Conservation (phyloP, 1,140 invertebrate genomes). For the Megalonaias nervosa region DNA sequence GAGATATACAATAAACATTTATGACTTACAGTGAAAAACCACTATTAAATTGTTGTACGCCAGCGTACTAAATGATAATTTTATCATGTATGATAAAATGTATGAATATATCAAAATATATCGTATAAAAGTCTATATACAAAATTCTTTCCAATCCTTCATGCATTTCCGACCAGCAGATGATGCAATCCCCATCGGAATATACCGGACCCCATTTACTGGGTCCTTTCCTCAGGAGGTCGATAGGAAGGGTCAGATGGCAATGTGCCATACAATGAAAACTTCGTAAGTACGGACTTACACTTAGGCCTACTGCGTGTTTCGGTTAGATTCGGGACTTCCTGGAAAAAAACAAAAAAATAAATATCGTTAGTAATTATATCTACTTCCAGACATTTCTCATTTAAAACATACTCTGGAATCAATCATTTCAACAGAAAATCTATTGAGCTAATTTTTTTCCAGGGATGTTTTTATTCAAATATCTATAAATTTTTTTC, state of each 20-base stretch:
- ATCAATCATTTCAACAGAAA: not conserved
- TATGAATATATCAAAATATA: too few species aligned
- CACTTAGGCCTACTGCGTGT: constrained; percentile 62
- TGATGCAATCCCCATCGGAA: too few species aligned
- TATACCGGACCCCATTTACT: too few species aligned
- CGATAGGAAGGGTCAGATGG: constrained; percentile 45
- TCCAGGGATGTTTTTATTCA: not conserved
- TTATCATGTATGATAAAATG: too few species aligned
- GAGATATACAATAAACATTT: too few species aligned
- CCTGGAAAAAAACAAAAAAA: constrained; percentile 41
- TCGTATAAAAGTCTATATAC: too few species aligned
- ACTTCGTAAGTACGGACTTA: constrained; percentile 61
- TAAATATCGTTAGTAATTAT: not conserved
- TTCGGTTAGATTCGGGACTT: constrained; percentile 44
- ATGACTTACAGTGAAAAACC: too few species aligned
- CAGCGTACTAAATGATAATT: too few species aligned
- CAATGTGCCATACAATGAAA: constrained; percentile 67
- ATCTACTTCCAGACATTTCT: not conserved
- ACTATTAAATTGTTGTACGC: too few species aligned
- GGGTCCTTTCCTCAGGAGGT: too few species aligned
- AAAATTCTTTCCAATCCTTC: too few species aligned
- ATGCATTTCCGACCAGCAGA: too few species aligned
- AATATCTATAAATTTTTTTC: not conserved
- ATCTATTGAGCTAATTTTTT: not conserved
- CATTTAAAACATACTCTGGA: not conserved